phyloP scores from a whole-genome alignment of 2,797 vertebrate species.

The Trachops cirrhosus region DNA sequence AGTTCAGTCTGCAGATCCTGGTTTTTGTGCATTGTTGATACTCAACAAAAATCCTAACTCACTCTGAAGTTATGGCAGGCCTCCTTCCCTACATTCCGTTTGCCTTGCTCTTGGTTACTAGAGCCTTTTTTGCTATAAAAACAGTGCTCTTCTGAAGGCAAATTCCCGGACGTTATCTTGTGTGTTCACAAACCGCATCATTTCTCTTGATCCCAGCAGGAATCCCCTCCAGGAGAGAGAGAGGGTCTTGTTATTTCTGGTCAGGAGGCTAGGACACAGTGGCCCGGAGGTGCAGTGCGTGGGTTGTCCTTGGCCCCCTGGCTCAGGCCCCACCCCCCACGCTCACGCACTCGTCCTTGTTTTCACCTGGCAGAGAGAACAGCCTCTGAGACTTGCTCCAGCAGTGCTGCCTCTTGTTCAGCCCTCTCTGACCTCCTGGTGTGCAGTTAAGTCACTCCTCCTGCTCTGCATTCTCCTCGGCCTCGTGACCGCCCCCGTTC shows the following conservation, averaged over 20 bases:
- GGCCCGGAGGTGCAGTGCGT: not conserved
- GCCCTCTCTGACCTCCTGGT: not conserved
- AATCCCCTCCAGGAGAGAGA: not conserved
- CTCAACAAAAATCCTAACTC: not conserved
- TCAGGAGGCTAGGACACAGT: not conserved
- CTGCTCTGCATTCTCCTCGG: not conserved
- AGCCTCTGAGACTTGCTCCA: not conserved
- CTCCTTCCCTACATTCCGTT: not conserved
- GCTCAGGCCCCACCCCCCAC: not conserved
- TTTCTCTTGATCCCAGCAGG: not conserved
- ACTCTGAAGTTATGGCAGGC: not conserved
- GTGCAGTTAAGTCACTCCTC: not conserved
- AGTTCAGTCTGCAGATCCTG: not conserved
- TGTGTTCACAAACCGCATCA: not conserved
- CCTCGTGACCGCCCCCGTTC: not conserved
- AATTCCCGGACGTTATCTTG: not conserved
- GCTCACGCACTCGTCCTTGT: not conserved
- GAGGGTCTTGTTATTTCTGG: not conserved
- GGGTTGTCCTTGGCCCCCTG: not conserved
- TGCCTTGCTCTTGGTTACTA: not conserved
- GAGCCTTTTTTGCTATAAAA: not conserved
- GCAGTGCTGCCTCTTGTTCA: fast-evolving
- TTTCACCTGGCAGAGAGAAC: not conserved
- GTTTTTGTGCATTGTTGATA: not conserved
- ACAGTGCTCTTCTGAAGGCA: not conserved